Evolutionary conservation across 2,113 vertebrate species (phyloP).

Genomic region (Arothron firmamentum): DNA sequence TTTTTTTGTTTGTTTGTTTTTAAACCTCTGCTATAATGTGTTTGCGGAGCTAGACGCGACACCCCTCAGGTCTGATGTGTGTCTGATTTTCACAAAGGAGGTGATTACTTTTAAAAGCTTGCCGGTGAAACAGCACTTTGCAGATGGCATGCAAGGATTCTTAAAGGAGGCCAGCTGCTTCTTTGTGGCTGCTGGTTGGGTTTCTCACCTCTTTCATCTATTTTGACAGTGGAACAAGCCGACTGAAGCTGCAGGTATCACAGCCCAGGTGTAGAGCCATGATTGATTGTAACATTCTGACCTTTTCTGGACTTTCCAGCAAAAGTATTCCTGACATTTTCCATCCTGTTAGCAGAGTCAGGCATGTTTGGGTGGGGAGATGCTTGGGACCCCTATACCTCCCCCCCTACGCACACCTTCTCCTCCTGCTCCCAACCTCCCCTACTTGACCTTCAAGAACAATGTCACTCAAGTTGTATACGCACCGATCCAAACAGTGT

Average conservation of each 20-base stretch:
- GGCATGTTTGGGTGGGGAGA: slow-evolving; percentile 22
- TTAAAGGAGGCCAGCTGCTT: slow-evolving; percentile 53
- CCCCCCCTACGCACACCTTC: slow-evolving; percentile 14
- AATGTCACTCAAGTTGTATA: slow-evolving; percentile 55
- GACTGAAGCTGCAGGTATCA: slow-evolving; percentile 54
- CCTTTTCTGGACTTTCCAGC: slow-evolving; percentile 44
- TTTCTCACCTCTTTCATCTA: slow-evolving; percentile 44
- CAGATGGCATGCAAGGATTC: slow-evolving; percentile 65
- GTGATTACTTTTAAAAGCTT: slow-evolving; percentile 51
- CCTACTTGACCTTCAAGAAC: slow-evolving; percentile 39
- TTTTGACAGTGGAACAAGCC: slow-evolving; percentile 60
- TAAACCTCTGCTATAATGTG: no score
- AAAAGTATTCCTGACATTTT: slow-evolving; percentile 34
- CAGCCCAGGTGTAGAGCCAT: slow-evolving; percentile 52
- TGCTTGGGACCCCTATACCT: slow-evolving; percentile 39
- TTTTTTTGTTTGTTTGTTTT: no score
- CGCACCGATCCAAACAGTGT: slow-evolving; percentile 90
- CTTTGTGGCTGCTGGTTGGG: slow-evolving; percentile 49
- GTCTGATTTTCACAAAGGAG: slow-evolving; percentile 46
- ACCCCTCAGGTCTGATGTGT: slow-evolving; percentile 46
- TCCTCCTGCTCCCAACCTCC: slow-evolving; percentile 14
- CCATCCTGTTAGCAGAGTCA: slow-evolving; percentile 26
- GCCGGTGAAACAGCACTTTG: slow-evolving; percentile 51
- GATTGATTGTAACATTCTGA: slow-evolving; percentile 54
- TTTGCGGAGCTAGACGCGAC: slow-evolving; percentile 41